A percentile compares a stretch with the other conserved stretches of the same genome.
phyloP scores from a whole-genome alignment of 1,140 invertebrate species.

The Formica exsecta region DNA sequence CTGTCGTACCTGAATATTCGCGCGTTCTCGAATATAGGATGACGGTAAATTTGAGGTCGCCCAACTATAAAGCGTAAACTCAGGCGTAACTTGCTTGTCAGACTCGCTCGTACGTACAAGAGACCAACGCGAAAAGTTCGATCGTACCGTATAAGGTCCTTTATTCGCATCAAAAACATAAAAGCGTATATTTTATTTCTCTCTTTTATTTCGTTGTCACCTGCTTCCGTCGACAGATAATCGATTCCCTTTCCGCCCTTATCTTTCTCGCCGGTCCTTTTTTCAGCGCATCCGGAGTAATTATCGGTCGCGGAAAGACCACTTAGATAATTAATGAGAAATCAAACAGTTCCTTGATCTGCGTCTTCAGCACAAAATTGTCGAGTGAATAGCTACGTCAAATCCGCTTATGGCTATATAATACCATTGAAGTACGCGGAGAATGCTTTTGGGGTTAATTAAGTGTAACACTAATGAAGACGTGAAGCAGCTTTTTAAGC shows the following conservation, averaged over 20 bases:
- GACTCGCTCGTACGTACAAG: slow-evolving; percentile 4
- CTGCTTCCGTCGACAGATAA: slow-evolving; percentile 46
- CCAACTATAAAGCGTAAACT: slow-evolving; percentile 39
- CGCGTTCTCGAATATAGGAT: slow-evolving; percentile 13
- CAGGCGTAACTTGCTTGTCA: slow-evolving; percentile 26
- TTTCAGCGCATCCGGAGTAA: slow-evolving; percentile 13
- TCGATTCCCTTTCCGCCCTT: slow-evolving; percentile 33
- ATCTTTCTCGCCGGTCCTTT: background rate
- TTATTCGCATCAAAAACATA: slow-evolving; percentile 25
- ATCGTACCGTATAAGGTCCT: slow-evolving; percentile 9
- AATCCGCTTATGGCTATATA: slow-evolving; percentile 29
- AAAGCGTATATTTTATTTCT: slow-evolving; percentile 33
- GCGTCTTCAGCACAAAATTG: background rate
- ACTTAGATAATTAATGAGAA: slow-evolving; percentile 71
- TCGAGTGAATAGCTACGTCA: slow-evolving; percentile 8
- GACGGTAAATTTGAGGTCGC: slow-evolving; percentile 31
- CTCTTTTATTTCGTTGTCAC: background rate
- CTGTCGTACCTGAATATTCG: slow-evolving; percentile 32
- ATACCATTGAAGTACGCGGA: background rate
- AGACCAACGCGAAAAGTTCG: slow-evolving; percentile 41
- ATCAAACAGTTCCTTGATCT: slow-evolving; percentile 45
- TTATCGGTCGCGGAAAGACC: slow-evolving; percentile 49
- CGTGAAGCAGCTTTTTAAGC: slow-evolving; percentile 22
- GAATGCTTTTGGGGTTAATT: slow-evolving; percentile 42
- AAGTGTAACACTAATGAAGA: slow-evolving; percentile 52